Conservation (phyloP, 2,797 vertebrate species). For the Triplophysa bombifrons region DNA sequence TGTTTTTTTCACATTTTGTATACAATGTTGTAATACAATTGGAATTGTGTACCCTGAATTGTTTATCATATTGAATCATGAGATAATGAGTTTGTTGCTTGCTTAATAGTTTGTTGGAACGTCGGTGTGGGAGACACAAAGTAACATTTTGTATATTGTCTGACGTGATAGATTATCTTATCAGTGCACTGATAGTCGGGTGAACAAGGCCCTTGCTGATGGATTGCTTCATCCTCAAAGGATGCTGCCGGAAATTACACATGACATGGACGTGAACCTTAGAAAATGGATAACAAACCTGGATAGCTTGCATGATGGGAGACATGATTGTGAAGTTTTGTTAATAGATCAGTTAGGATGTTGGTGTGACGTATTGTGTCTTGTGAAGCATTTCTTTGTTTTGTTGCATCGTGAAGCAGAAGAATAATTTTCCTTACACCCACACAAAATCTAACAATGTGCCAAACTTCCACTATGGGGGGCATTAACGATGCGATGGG, state of each 20-base stretch:
- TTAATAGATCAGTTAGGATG: not conserved
- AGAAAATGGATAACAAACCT: conserved; percentile 13
- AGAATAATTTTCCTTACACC: not conserved
- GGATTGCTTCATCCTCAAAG: conserved; percentile 27
- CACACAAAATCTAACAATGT: conserved; percentile 21
- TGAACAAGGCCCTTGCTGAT: conserved; percentile 13
- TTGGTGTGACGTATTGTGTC: not conserved
- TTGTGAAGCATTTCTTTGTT: not conserved
- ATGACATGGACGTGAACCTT: not conserved
- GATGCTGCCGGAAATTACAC: conserved; percentile 8
- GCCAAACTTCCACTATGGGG: conserved; percentile 34
- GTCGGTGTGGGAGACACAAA: not conserved
- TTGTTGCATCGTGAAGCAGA: not conserved
- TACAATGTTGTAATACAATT: too few species aligned
- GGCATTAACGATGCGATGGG: conserved; percentile 37
- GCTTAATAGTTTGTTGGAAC: not conserved
- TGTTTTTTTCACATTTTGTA: too few species aligned
- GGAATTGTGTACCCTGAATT: too few species aligned
- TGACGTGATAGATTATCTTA: conserved; percentile 22
- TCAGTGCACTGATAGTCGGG: conserved; percentile 25
- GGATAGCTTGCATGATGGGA: not conserved
- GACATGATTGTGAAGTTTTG: not conserved
- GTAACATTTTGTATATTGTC: conserved; percentile 4
- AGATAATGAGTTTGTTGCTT: too few species aligned
- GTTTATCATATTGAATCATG: too few species aligned